These are phyloP conservation scores for Daphoenositta chrysoptera DNA, from an alignment of 2,113 vertebrate genomes.

Conservation along the genomic window DNA sequence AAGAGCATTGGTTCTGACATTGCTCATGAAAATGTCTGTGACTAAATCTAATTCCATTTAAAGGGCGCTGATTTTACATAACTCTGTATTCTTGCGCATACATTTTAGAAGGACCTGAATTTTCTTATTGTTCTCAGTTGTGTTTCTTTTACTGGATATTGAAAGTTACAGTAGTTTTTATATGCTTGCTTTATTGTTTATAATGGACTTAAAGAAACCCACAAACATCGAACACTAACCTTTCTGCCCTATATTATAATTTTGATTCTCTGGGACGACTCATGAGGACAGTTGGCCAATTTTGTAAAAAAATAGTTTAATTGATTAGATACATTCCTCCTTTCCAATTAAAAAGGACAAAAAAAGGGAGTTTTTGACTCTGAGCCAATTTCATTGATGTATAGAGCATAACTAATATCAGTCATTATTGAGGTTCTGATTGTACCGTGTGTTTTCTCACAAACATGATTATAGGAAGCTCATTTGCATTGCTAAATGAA, in stretches of 20 bases:
- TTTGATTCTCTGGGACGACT: neutral
- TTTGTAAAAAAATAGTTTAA: neutral
- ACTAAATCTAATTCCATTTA: neutral
- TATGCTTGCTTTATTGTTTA: neutral
- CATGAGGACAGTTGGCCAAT: neutral
- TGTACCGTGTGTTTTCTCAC: neutral
- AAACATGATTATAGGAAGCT: slow-evolving; percentile 9
- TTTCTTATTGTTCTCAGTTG: neutral
- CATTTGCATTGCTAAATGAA: slow-evolving; percentile 34
- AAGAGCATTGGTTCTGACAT: neutral
- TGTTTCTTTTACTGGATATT: neutral
- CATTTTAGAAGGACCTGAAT: neutral
- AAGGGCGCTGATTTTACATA: neutral
- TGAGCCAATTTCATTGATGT: neutral
- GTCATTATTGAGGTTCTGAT: neutral
- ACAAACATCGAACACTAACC: neutral
- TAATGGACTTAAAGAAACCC: neutral
- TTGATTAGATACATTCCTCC: neutral
- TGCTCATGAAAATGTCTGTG: neutral
- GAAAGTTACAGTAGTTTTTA: neutral
- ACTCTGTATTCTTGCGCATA: neutral
- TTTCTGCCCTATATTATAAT: neutral
- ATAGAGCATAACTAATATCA: neutral
- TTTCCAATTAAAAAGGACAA: neutral
- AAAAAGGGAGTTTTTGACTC: neutral